Evolutionary conservation across 2,888 invertebrate species (phyloP).

Genomic region (Spisula subtruncata): DNA sequence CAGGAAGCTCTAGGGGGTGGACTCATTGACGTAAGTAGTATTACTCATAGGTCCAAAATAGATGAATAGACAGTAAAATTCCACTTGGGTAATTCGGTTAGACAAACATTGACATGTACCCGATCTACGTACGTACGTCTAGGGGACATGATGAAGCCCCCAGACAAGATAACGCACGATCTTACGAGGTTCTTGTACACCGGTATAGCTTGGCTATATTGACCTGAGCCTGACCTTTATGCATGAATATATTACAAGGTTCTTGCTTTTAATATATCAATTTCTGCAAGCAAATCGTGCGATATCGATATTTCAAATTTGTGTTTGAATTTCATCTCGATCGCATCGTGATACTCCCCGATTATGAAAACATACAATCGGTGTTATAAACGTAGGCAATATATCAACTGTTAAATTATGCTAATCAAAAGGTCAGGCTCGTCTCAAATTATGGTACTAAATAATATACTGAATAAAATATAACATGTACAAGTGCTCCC

Average conservation of each 20-base stretch:
- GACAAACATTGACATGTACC: background rate
- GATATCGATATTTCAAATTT: no score
- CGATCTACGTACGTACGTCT: background rate
- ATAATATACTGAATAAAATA: conserved; percentile 19
- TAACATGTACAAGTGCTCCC: background rate
- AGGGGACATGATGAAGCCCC: background rate
- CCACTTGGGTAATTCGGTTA: background rate
- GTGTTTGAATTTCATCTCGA: no score
- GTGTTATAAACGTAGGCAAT: no score
- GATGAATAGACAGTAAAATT: background rate
- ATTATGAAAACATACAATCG: no score
- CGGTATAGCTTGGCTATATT: no score
- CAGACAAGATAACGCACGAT: conserved; percentile 11
- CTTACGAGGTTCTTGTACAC: background rate
- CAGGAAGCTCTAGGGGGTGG: background rate
- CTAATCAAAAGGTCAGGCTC: no score
- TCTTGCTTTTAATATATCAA: no score
- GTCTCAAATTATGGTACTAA: background rate
- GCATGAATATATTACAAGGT: no score
- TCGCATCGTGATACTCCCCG: no score
- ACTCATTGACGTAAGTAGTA: background rate
- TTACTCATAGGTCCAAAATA: background rate
- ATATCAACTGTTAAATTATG: no score
- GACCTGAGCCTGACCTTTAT: no score
- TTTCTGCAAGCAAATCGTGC: no score